These are phyloP conservation scores for Mus spicilegus DNA, from an alignment of 2,113 vertebrate genomes.

Conservation along the genomic window DNA sequence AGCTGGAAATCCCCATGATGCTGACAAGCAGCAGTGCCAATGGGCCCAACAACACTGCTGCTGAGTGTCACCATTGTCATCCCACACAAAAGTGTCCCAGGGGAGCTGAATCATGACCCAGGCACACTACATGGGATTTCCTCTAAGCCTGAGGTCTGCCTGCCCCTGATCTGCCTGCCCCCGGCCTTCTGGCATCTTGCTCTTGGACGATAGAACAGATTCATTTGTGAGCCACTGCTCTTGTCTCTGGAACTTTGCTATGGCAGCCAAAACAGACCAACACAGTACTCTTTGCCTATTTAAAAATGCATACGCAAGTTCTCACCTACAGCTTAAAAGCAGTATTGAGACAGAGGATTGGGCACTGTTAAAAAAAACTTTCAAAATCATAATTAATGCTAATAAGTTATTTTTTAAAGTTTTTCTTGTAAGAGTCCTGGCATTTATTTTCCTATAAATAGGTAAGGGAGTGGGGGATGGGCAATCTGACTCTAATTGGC, in stretches of 20 bases:
- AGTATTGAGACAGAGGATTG: background rate
- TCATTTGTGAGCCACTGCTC: background rate
- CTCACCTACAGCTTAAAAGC: background rate
- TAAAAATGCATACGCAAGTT: background rate
- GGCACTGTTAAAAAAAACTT: background rate
- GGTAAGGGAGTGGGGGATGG: background rate
- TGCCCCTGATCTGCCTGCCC: background rate
- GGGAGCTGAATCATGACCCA: background rate
- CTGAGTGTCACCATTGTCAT: background rate
- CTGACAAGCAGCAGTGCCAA: background rate
- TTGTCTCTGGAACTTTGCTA: background rate
- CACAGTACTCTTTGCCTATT: background rate
- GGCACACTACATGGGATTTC: rapidly evolving
- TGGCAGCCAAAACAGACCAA: background rate
- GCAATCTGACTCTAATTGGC: background rate
- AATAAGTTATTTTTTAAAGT: too few species aligned
- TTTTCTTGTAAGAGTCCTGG: background rate
- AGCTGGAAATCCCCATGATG: rapidly evolving
- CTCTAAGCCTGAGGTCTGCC: background rate
- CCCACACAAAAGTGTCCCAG: rapidly evolving
- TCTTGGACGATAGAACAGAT: background rate
- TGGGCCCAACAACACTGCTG: rapidly evolving
- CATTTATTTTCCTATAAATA: background rate
- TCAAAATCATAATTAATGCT: background rate
- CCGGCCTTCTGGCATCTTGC: too few species aligned